These are phyloP conservation scores for Prunella strophiata DNA, from an alignment of 2,797 vertebrate species.

Conservation along the genomic window DNA sequence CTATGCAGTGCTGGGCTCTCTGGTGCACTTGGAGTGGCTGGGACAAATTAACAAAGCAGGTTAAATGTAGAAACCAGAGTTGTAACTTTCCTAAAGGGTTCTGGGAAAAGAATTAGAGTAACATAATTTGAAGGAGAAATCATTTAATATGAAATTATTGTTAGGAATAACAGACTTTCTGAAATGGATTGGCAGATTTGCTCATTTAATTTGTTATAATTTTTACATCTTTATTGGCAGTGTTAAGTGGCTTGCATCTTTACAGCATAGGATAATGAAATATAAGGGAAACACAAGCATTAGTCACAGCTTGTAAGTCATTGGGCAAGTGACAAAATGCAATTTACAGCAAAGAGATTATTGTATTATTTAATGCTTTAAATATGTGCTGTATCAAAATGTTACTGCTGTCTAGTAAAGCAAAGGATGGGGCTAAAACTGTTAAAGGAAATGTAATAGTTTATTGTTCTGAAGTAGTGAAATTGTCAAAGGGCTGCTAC, in stretches of 20 bases:
- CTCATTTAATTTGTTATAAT: not conserved
- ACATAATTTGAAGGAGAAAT: not conserved
- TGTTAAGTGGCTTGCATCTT: not conserved
- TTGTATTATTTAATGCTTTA: constrained; percentile 20
- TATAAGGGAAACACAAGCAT: not conserved
- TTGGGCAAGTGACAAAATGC: not conserved
- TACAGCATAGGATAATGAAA: not conserved
- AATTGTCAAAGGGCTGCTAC: not conserved
- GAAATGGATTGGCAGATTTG: not conserved
- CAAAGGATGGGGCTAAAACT: not conserved
- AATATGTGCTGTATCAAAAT: not conserved
- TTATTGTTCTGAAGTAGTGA: not conserved
- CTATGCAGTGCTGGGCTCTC: accelerated
- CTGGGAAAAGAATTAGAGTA: not conserved
- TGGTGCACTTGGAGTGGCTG: not conserved
- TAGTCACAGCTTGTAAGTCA: not conserved
- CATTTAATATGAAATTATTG: not conserved
- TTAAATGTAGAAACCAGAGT: not conserved
- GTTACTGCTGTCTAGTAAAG: not conserved
- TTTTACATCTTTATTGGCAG: not conserved
- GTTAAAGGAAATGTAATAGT: not conserved
- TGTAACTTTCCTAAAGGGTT: not conserved
- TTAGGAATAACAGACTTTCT: not conserved
- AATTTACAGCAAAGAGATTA: not conserved
- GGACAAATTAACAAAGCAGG: not conserved